Evolutionary conservation across 2,797 vertebrate genomes (phyloP).

Genomic region (Scyliorhinus canicula): DNA sequence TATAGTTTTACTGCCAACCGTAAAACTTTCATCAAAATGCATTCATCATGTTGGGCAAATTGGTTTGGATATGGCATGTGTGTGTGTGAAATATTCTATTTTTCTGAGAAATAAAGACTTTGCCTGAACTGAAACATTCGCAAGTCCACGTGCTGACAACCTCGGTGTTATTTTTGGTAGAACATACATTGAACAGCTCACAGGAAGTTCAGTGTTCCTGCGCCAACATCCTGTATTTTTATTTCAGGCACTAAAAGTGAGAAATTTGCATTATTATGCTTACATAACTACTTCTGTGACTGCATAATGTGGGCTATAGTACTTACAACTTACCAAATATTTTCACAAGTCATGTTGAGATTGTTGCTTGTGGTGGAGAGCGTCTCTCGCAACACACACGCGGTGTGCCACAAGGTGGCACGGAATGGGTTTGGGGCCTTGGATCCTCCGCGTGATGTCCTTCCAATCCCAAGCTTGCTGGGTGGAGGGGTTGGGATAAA

Average conservation of each 20-base stretch:
- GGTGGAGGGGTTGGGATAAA: neutral
- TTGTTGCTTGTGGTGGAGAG: neutral
- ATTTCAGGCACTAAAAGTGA: conserved; percentile 69
- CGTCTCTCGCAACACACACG: neutral
- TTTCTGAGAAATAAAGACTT: conserved; percentile 15
- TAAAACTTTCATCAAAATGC: conserved; percentile 31
- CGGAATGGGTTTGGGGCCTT: neutral
- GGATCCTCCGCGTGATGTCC: neutral
- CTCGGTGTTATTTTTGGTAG: conserved; percentile 83
- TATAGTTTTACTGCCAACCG: neutral
- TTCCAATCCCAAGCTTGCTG: neutral
- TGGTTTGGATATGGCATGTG: conserved; percentile 18
- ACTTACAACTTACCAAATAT: conserved; percentile 33
- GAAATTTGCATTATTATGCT: conserved; percentile 55
- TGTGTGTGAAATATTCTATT: neutral
- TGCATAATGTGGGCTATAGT: conserved; percentile 44
- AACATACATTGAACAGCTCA: conserved; percentile 71
- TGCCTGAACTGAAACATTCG: conserved; percentile 48
- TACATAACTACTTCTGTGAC: conserved; percentile 61
- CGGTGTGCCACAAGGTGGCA: neutral
- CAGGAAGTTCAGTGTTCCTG: conserved; percentile 76
- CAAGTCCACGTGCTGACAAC: conserved; percentile 79
- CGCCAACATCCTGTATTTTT: conserved; percentile 70
- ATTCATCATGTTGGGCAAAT: conserved; percentile 7
- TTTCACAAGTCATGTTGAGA: conserved; percentile 1